Evolutionary conservation across 92 coral and sea anemone genomes (phyloP), one percentile per base, ranked within the genome.

Genomic region (Actinernus sp.): DNA sequence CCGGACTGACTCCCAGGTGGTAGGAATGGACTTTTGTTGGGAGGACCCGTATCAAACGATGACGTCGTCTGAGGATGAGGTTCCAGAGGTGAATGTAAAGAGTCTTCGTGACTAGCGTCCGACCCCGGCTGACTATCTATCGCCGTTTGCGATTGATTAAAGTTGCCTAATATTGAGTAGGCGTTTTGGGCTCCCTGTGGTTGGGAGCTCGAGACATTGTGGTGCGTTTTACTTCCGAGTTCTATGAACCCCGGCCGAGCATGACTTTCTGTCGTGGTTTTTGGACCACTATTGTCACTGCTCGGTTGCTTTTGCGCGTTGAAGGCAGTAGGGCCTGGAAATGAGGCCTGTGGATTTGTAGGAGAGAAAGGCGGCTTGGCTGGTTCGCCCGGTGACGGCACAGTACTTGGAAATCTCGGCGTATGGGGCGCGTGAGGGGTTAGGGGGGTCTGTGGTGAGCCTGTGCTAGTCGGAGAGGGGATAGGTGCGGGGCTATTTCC

Each of bases 391-490:
- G 99, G 99, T n/a, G 99, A 95, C 1, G 99, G 87, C 25, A 80
- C 92, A 59, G 93, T 82, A 17, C 89, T 73, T n/a, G 89, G 83
- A 26, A 80, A 70, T 21, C 88, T 75, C 5, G 96, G 92, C 39
- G 97, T 83, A 54, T 85, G 98, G 4, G 98, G 98, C 20, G 93
- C 85, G 57, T 79, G 83, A 12, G 96, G 96, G 4, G 97, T 92
- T 70, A 90, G 94, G 3, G 98, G 98, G 27, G 98, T 92, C 29
- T 92, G 98, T 0, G 98, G 99, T 33, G 99, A 93, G 3, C 93
- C 93, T 16, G 93, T 84, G 52, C 88, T 93, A 24, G 93, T 90
- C n/a, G 98, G 98, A 12, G 98, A 93, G 9, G 98, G 98, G 33
- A 92, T 89, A 23, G 90, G 80, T 41, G 85, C 84, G 5, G 87